Evolutionary conservation across 2,888 invertebrate species (phyloP).

Genomic region (Merodon equestris): DNA sequence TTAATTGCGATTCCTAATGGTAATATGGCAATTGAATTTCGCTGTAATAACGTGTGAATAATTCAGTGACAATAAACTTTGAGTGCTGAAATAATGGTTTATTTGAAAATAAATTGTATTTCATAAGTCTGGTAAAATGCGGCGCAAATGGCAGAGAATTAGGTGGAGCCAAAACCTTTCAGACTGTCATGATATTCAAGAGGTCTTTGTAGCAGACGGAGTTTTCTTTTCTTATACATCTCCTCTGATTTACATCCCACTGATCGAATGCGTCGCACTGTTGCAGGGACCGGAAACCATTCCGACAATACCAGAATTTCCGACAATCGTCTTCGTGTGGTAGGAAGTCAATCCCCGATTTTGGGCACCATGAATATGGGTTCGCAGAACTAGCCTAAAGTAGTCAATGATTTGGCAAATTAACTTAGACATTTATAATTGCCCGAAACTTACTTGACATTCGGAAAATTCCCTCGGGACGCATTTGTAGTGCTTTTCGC

Average conservation of each 20-base stretch:
- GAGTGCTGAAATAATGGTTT: too few relatives aligned
- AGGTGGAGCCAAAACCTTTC: background rate
- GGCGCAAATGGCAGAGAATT: too few relatives aligned
- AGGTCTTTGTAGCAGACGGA: slow-evolving; percentile 49
- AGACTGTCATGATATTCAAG: too few relatives aligned
- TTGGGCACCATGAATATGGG: slow-evolving; percentile 45
- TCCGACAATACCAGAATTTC: slow-evolving; percentile 55
- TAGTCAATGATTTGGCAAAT: background rate
- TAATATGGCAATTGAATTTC: too few relatives aligned
- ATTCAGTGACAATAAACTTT: too few relatives aligned
- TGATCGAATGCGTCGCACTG: slow-evolving; percentile 62
- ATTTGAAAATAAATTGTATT: too few relatives aligned
- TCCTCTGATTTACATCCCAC: slow-evolving; percentile 63
- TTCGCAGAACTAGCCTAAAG: slow-evolving; percentile 9
- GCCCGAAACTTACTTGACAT: slow-evolving; percentile 73
- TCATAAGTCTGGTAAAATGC: too few relatives aligned
- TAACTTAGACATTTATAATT: background rate
- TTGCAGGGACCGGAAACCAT: slow-evolving; percentile 51
- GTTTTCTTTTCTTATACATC: slow-evolving; percentile 38
- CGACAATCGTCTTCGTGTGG: slow-evolving; percentile 59
- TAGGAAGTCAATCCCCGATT: slow-evolving; percentile 52
- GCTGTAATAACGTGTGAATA: too few relatives aligned
- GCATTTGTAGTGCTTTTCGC: slow-evolving; percentile 73
- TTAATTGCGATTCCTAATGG: too few relatives aligned
- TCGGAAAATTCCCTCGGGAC: slow-evolving; percentile 74